Conservation (phyloP, 2,888 invertebrate genomes). For the Galerucella nymphaeae region DNA sequence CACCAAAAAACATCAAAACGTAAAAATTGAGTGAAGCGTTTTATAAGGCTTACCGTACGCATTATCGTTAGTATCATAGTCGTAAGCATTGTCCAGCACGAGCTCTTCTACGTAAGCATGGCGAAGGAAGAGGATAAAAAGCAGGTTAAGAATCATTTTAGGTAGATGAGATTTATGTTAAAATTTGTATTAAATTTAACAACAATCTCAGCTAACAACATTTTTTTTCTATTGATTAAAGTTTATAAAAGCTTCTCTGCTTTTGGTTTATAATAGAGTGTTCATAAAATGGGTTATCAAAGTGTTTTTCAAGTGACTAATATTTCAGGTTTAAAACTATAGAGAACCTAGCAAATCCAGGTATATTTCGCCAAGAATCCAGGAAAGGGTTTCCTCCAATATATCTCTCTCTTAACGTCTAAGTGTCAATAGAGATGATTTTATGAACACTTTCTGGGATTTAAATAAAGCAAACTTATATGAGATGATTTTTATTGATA, state of each 20-base stretch:
- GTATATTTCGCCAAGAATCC: too few species aligned
- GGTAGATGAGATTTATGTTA: neutral
- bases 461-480: too few species aligned
- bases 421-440: too few species aligned
- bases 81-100: conserved; percentile 64
- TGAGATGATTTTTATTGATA: too few species aligned
- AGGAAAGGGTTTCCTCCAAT: too few species aligned
- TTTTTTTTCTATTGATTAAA: neutral
- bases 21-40: conserved; percentile 24
- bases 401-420: too few species aligned
- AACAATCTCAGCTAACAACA: neutral
- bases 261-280: too few species aligned
- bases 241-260: neutral
- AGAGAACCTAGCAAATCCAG: too few species aligned
- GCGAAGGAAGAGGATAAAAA: conserved; percentile 47
- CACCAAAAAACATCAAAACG: conserved; percentile 10
- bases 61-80: conserved; percentile 60
- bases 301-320: too few species aligned
- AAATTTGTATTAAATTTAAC: neutral
- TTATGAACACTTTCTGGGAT: too few species aligned
- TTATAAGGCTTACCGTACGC: conserved; percentile 53
- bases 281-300: too few species aligned
- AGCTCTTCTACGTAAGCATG: conserved; percentile 63
- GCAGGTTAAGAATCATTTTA: conserved; percentile 43
- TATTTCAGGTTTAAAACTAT: too few species aligned